These are phyloP conservation scores for Capreolus pygargus DNA, from an alignment of 2,113 vertebrate genomes.

Conservation along the genomic window DNA sequence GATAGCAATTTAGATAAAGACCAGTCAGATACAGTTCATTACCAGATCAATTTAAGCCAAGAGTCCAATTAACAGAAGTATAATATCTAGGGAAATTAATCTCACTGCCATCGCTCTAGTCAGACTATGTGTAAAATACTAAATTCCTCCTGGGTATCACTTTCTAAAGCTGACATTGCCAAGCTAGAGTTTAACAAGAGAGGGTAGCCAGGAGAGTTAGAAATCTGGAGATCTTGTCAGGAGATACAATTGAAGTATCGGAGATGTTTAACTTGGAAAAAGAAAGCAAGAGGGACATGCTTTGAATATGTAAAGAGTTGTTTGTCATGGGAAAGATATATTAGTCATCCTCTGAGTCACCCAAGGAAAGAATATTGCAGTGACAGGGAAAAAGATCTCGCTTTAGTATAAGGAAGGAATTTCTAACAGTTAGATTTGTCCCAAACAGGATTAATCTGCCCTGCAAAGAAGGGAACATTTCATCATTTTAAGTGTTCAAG, in stretches of 20 bases:
- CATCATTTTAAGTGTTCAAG: slow-evolving; percentile 14
- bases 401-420: neutral
- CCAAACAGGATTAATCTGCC: neutral
- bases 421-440: slow-evolving; percentile 23
- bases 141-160: neutral
- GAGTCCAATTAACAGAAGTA: slow-evolving; percentile 33
- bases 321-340: neutral
- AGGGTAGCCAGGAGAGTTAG: neutral
- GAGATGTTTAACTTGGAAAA: slow-evolving; percentile 1
- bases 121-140: slow-evolving; percentile 18
- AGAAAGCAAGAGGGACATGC: neutral
- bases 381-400: neutral
- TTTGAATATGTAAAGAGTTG: neutral
- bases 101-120: neutral
- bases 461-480: neutral
- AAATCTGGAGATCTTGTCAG: neutral
- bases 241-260: neutral
- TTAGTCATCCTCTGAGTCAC: neutral
- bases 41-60: slow-evolving; percentile 41
- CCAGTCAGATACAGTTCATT: slow-evolving; percentile 10
- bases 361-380: slow-evolving; percentile 9
- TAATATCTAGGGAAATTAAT: slow-evolving; percentile 46
- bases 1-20: slow-evolving; percentile 45
- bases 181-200: neutral
- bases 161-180: neutral